Base-by-base conservation (phyloP, 2,113 vertebrate species). In the Casuarius casuarius region DNA sequence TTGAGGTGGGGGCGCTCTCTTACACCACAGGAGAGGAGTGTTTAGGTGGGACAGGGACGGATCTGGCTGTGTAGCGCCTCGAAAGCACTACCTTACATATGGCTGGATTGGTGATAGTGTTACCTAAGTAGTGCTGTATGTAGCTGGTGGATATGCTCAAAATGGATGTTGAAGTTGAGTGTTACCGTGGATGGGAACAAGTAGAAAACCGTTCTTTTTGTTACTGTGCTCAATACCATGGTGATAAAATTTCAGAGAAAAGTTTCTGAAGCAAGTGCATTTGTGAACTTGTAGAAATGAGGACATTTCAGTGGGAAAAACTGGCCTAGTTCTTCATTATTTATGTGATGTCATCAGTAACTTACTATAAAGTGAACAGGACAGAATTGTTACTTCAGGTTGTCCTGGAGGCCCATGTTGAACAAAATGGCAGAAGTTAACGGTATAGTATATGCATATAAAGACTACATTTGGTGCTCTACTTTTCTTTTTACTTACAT, bases 211-310 rank as follows among this genome's bases (percentile, higher is more conserved):
- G 0, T 6, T 21, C 15, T 58, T 51, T 14, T 48, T 8, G 5
- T 35, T 48, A 6, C 0, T 3, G 25, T 0, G 0, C 28, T 42
- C 19, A 3, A 0, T 2, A 52, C 38, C 1, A 1, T 1, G 0
- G 5, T 12, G 22, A 4, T 4, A 40, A 18, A 68, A 21, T 11
- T 29, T 15, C 2, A 26, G 33, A 1, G 7, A 20, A 1, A 48
- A 2, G 4, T 35, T 87, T 42, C 5, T 42, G 3, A 15, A 4
- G 23, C 4, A 2, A 22, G 0, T 0, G 19, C 8, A 12, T 4
- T 2, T 5, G 1, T 2, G 21, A 1, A 23, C 23, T 46, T 14
- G 5, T 52, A 33, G 48, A 62, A 83, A 23, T 5, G 0, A 14
- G 11, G 2, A 1, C 6, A 2, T 31, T 70, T 35, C 2, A 1